Base-by-base conservation (phyloP, 2,888 invertebrate genomes). In the Pseudococcus viburni region DNA sequence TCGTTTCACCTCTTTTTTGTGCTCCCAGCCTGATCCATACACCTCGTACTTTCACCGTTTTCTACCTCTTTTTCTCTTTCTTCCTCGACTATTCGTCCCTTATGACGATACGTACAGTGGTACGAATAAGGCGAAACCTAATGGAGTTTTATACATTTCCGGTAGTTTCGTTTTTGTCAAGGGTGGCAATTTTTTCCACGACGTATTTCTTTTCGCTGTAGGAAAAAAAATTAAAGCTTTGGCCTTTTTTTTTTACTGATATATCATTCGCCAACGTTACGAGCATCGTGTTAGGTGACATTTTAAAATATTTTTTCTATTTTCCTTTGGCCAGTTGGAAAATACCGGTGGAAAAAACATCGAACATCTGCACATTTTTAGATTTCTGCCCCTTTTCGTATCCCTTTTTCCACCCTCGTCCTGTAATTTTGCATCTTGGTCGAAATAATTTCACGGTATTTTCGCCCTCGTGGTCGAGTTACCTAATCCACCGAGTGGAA, bases 111-210 rank as follows among this genome's bases (percentile, higher is more conserved):
- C 15, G 51, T 51, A 51, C 12, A 51, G 15, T 11, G 17, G 55
- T 19, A 19, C 19, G 6, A 59, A 6, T n/a, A 59, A 5, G 19
- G 5, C 59, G 22, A 59, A 85, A 85, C 39, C 55, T 51, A 85
- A 85, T 85, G 85, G 51, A 85, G 85, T 85, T 85, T 85, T 59
- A 55, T 85, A 85, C 85, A 59, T 85, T 55, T 59, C 59, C 55
- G 85, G 26, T 33, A 15, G 33, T 9, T 51, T 59, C 85, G 85
- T 46, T 55, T 55, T 85, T 80, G 46, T 42, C 42, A 80, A 80
- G 80, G 80, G 42, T 42, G 80, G 42, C 80, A 73, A 42, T 80
- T 80, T 80, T 80, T 80, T 80, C 26, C 42, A 42, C 80, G 80
- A 59, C 59, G 19, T 59, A 59, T 59, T 59, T 59, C 59, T 80